Evolutionary conservation across 2,113 vertebrate genomes (phyloP).

Genomic region (Henicopernis longicauda): DNA sequence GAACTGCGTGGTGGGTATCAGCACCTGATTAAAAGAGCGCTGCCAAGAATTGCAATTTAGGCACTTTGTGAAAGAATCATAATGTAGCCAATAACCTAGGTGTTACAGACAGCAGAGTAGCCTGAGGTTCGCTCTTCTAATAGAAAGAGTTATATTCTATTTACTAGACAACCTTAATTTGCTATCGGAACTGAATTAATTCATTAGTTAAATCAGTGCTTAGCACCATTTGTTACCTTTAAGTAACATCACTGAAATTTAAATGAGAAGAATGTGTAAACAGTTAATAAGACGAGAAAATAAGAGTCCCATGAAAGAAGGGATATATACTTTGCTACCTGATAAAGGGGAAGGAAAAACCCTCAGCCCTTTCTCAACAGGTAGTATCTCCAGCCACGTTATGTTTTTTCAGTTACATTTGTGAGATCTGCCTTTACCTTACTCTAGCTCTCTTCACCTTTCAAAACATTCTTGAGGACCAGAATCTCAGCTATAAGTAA

Average conservation of each 20-base stretch:
- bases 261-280: conserved; percentile 48
- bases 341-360: neutral
- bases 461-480: neutral
- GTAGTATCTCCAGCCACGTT: neutral
- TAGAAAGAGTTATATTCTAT: conserved; percentile 45
- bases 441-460: neutral
- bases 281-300: neutral
- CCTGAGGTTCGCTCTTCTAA: neutral
- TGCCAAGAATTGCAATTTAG: neutral
- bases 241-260: conserved; percentile 54
- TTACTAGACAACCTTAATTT: conserved; percentile 62
- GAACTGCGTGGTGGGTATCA: neutral
- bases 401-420: neutral
- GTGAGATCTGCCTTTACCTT: neutral
- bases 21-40: neutral
- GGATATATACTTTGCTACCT: neutral
- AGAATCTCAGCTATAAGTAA: neutral
- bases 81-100: neutral
- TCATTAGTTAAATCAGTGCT: conserved; percentile 64
- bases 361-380: neutral
- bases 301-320: neutral
- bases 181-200: conserved; percentile 54
- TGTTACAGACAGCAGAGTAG: neutral
- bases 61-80: neutral
- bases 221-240: conserved; percentile 44